Evolutionary conservation across 64 coral and sea anemone genomes (phyloP), one percentile per base, ranked within the genome.

Genomic region (Actinia tenebrosa): DNA sequence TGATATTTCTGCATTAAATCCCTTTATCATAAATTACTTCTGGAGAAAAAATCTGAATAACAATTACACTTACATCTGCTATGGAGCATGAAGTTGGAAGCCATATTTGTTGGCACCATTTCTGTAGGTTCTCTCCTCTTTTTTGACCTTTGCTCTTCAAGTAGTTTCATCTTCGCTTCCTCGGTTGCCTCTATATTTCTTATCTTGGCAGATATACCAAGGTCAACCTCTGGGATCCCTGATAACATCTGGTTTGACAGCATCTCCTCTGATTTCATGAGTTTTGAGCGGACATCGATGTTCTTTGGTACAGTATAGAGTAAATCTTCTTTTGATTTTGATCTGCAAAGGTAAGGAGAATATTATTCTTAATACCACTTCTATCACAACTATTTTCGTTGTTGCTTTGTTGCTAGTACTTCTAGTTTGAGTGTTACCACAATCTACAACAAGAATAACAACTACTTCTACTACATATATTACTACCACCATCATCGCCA

Each of bases 81-180:
- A 47, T 99, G 97, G 16, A 90, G 90, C 97, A 99, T 99, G 50
- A 99, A 99, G 63, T 99, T 95, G 0, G 89, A 91, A 82, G 97
- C 97, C 93, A 99, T 95, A 46, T 99, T 99, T 27, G 97, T 99
- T 18, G 97, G 97, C 43, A 99, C 97, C 97, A 99, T 99, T 44
- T 71, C 86, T 9, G 96, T 95, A 30, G 96, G 96, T 18, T 89
- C 96, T 60, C 80, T 84, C 80, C 85, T 87, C 72, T 95, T 98
- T 44, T 95, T 98, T 11, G 84, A 84, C 71, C 91, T 90, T 77
- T 94, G 96, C 69, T 98, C 97, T 72, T 99, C 97, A 27, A 99
- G 86, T 26, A 98, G 42, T 84, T 88, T 83, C 82, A 90, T 89
- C 52, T 99, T 99, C n/a, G 97, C 97, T 93, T 95, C 96, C 22